Evolutionary conservation across 2,888 invertebrate genomes (phyloP).

Genomic region (Penaeus monodon): DNA sequence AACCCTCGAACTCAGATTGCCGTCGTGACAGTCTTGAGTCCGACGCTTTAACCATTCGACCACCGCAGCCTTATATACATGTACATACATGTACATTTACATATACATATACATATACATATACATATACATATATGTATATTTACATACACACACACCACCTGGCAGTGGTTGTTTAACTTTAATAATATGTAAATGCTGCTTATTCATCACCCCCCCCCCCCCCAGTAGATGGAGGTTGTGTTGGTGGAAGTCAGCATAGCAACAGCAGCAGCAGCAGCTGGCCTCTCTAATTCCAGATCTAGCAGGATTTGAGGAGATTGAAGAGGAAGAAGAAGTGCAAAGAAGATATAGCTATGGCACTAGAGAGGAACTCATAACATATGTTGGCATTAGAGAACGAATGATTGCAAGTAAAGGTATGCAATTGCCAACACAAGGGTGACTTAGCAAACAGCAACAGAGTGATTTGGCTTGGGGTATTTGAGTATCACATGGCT

Average conservation of each 20-base stretch:
- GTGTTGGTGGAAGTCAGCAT: constrained; percentile 11
- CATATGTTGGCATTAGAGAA: constrained; percentile 33
- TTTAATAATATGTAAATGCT: not conserved
- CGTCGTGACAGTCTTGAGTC: too few relatives aligned
- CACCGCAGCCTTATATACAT: too few relatives aligned
- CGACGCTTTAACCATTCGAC: too few relatives aligned
- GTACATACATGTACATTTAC: too few relatives aligned
- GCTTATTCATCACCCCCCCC: not conserved
- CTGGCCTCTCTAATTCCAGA: constrained; percentile 33
- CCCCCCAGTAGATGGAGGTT: not conserved
- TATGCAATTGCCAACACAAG: not conserved
- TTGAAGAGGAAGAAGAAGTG: constrained; percentile 57
- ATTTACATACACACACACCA: too few relatives aligned
- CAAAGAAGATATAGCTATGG: constrained; percentile 41
- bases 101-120: too few relatives aligned
- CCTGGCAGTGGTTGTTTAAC: too few relatives aligned
- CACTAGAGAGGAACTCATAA: constrained; percentile 17
- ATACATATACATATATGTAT: too few relatives aligned
- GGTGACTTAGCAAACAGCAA: not conserved
- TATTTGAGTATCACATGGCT: not conserved
- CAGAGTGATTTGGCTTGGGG: not conserved
- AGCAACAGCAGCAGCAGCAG: constrained; percentile 47
- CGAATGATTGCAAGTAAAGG: constrained; percentile 53
- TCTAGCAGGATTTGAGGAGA: constrained; percentile 40
- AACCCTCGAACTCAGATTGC: too few relatives aligned